Percentiles rank a stretch among this genome's conserved stretches.
Evolutionary conservation across 2,888 invertebrate genomes (phyloP).

Genomic region (Dryocosmus kuriphilus): DNA sequence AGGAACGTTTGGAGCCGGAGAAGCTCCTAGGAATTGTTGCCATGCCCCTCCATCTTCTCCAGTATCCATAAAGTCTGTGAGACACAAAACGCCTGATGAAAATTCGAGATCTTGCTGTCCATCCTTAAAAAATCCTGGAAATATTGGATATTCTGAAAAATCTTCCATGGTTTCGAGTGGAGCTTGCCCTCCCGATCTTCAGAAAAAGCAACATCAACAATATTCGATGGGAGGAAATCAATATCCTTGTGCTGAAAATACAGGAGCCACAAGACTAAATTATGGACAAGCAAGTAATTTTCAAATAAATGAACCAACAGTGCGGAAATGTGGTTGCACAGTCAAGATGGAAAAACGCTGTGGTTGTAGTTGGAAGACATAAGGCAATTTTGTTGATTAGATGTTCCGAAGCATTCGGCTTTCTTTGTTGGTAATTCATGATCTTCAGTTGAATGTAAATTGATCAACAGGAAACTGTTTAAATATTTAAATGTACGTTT

Average conservation of each 20-base stretch:
- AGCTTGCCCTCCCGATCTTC: neutral
- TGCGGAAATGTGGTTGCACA: conserved; percentile 47
- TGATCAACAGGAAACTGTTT: neutral
- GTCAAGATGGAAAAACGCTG: conserved; percentile 40
- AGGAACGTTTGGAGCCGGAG: conserved; percentile 9
- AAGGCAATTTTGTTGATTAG: conserved; percentile 10
- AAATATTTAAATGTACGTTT: conserved; percentile 1
- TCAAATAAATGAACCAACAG: neutral
- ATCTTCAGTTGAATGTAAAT: conserved; percentile 7
- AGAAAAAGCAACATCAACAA: neutral
- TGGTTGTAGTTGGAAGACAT: conserved; percentile 34
- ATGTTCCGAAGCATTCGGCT: neutral
- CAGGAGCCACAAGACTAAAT: neutral
- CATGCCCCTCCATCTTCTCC: conserved; percentile 25
- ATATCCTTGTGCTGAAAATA: neutral
- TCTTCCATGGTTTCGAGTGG: neutral
- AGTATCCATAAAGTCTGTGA: neutral
- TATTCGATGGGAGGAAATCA: neutral
- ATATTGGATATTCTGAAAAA: neutral
- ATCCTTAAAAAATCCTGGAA: neutral
- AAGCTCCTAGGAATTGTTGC: conserved; percentile 10
- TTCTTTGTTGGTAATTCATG: conserved; percentile 9
- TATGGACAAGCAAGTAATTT: neutral
- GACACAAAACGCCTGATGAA: neutral
- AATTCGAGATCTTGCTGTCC: neutral